A percentile compares a stretch with the other conserved stretches of the same genome.
Conservation (phyloP, 2,113 vertebrate species). For the Hippolais icterina region DNA sequence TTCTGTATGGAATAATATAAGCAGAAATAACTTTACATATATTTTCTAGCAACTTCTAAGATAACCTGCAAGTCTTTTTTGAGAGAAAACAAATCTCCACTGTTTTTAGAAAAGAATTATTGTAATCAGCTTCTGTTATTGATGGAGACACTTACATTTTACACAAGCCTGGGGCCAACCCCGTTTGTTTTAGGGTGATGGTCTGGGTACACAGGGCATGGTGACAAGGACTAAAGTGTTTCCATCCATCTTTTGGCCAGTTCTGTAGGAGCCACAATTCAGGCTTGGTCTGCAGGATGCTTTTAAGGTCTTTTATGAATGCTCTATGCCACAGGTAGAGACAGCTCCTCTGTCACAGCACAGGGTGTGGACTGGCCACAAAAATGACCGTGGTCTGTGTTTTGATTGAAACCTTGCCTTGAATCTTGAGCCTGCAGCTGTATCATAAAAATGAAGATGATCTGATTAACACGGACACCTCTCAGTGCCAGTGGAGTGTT, state of each 20-base stretch:
- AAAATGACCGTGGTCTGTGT: not conserved
- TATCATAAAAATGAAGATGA: not conserved
- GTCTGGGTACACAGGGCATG: not conserved
- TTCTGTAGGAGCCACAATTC: not conserved
- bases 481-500: not conserved
- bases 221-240: not conserved
- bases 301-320: not conserved
- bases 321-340: not conserved
- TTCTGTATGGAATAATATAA: not conserved
- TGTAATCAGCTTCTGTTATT: not conserved
- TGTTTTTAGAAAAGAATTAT: not conserved
- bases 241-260: not conserved
- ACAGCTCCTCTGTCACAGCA: not conserved
- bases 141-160: not conserved
- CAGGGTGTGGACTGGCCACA: not conserved
- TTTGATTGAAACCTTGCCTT: not conserved
- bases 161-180: not conserved
- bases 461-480: not conserved
- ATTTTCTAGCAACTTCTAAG: not conserved
- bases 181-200: not conserved
- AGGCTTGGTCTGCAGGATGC: not conserved
- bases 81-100: not conserved
- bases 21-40: not conserved
- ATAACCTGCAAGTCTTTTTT: not conserved
- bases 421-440: not conserved